Conservation (phyloP, 2,113 vertebrate genomes). For the Saguinus imperator region DNA sequence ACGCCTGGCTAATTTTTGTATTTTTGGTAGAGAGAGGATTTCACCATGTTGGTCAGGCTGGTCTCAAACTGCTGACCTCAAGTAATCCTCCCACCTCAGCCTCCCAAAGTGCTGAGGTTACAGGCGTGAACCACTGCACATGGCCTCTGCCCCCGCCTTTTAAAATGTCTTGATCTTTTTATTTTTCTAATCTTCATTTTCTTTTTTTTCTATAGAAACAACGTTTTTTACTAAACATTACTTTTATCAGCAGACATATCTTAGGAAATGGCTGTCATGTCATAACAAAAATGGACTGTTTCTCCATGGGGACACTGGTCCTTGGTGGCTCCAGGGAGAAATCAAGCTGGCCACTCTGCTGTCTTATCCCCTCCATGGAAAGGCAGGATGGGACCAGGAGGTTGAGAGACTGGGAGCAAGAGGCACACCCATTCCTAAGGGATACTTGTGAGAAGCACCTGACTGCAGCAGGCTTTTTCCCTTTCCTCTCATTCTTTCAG, state of each 20-base stretch:
- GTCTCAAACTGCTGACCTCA: too few species aligned
- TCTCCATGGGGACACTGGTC: fast-evolving
- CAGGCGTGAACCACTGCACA: too few species aligned
- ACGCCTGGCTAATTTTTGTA: too few species aligned
- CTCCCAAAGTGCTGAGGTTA: too few species aligned
- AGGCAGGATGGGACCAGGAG: background rate
- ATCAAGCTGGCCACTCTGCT: background rate
- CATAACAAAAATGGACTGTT: background rate
- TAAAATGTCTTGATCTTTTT: background rate
- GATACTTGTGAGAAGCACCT: too few species aligned
- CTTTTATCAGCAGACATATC: background rate
- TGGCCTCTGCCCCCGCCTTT: background rate
- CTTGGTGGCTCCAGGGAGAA: background rate
- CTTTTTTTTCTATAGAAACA: background rate
- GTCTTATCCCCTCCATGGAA: fast-evolving
- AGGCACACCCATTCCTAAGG: background rate
- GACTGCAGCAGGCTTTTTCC: background rate
- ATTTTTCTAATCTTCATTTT: background rate
- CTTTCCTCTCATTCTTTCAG: background rate
- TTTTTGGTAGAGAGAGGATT: too few species aligned
- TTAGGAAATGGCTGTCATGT: background rate
- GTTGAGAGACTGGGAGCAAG: background rate
- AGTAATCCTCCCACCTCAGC: fast-evolving
- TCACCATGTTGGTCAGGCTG: too few species aligned
- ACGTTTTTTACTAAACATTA: background rate